Evolutionary conservation across 2,888 invertebrate species (phyloP).

Genomic region (Eurois occulta): DNA sequence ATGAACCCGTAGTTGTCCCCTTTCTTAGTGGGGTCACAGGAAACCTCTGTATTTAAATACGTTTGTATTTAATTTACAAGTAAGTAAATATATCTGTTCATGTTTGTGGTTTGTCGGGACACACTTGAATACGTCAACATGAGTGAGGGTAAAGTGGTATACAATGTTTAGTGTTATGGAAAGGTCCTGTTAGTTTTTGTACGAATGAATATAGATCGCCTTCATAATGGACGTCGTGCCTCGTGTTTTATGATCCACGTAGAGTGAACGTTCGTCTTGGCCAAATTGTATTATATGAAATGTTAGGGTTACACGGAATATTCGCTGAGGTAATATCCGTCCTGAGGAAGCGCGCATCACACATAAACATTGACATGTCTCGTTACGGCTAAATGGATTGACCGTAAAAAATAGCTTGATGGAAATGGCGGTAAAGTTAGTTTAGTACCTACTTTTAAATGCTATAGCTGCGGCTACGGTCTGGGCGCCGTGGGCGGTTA

Average conservation of each 20-base stretch:
- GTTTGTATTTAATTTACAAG: constrained; percentile 25
- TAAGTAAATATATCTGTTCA: constrained; percentile 38
- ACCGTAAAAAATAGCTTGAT: constrained; percentile 68
- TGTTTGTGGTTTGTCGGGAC: constrained; percentile 20
- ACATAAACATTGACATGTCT: constrained; percentile 56
- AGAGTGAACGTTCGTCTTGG: constrained; percentile 77
- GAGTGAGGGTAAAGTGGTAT: constrained; percentile 45
- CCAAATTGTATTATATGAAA: constrained; percentile 79
- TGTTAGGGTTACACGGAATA: constrained; percentile 69
- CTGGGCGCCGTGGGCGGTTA: constrained; percentile 73
- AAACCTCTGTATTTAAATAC: background rate
- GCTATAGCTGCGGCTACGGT: constrained; percentile 66
- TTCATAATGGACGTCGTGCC: constrained; percentile 67
- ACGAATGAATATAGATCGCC: constrained; percentile 75
- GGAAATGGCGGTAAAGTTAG: constrained; percentile 63
- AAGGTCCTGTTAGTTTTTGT: constrained; percentile 70
- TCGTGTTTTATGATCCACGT: constrained; percentile 74
- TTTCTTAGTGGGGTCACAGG: constrained; percentile 7
- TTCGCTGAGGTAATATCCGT: constrained; percentile 64
- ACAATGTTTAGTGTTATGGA: constrained; percentile 69
- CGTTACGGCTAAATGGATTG: constrained; percentile 67
- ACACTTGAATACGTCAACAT: constrained; percentile 33
- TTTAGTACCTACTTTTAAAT: constrained; percentile 70
- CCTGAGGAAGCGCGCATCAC: constrained; percentile 55
- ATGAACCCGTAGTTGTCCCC: background rate